A percentile compares a stretch with the other conserved stretches of the same genome.
Conservation (phyloP, 2,797 vertebrate genomes). For the Clarias pachynema region DNA sequence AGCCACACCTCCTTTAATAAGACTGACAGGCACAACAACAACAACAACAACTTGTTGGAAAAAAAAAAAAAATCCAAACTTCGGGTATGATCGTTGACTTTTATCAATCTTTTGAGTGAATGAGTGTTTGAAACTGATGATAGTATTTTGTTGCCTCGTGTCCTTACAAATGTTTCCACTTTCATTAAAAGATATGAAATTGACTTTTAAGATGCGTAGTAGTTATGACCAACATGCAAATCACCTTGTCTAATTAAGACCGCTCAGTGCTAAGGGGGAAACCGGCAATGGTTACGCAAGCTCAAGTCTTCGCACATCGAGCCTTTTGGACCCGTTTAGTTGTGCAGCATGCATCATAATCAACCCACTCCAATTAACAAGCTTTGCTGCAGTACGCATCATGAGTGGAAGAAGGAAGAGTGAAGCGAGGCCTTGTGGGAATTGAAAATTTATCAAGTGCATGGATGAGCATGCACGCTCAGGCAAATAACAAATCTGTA, state of each 20-base stretch:
- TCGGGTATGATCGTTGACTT: not conserved
- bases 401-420: constrained; percentile 30
- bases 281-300: constrained; percentile 10
- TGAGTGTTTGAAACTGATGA: not conserved
- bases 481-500: constrained; percentile 36
- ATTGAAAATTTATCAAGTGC: constrained; percentile 23
- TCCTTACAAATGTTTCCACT: constrained; percentile 40
- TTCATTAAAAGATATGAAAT: constrained; percentile 34
- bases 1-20: not conserved
- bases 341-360: constrained; percentile 17
- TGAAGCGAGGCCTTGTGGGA: constrained; percentile 35
- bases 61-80: not conserved
- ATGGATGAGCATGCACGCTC: constrained; percentile 23
- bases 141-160: constrained; percentile 1
- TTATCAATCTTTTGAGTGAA: not conserved
- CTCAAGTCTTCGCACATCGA: constrained; percentile 28
- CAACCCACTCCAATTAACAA: constrained; percentile 40
- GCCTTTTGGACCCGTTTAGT: constrained; percentile 32
- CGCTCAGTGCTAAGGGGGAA: constrained; percentile 22
- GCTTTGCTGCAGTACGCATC: constrained; percentile 36
- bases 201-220: constrained; percentile 27
- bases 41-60: not conserved
- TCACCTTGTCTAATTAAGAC: constrained; percentile 35
- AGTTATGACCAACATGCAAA: constrained; percentile 33
- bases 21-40: not conserved